Percentiles rank a stretch among this genome's conserved stretches.
phyloP scores from a whole-genome alignment of 2,797 vertebrate genomes.

The Gila robusta region DNA sequence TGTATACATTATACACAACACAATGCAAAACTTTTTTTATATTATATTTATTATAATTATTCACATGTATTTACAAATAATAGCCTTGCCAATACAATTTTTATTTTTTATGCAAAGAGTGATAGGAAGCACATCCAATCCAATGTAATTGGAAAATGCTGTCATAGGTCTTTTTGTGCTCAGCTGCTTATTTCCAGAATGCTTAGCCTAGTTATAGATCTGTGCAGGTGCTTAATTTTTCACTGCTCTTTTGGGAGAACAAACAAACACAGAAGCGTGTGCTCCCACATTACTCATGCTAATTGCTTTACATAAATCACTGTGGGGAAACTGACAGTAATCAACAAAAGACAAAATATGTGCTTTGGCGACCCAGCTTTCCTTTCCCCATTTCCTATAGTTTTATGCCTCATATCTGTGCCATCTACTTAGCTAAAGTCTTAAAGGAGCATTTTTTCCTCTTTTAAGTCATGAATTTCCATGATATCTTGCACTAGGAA shows the following conservation, averaged over 20 bases:
- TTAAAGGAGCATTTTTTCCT: conserved; percentile 30
- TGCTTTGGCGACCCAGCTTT: conserved; percentile 61
- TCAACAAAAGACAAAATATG: conserved; percentile 73
- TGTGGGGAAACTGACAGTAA: conserved; percentile 72
- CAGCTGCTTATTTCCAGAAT: conserved; percentile 61
- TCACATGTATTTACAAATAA: neutral
- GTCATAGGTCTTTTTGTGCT: conserved; percentile 56
- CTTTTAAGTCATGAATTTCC: conserved; percentile 60
- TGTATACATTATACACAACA: neutral
- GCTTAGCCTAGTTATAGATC: conserved; percentile 68
- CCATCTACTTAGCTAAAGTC: conserved; percentile 39
- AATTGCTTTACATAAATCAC: conserved; percentile 77
- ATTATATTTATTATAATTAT: neutral
- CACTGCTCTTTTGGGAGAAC: conserved; percentile 67
- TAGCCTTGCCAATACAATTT: neutral
- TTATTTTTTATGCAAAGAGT: conserved; percentile 27
- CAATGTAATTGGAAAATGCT: conserved; percentile 48
- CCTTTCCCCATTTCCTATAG: conserved; percentile 59
- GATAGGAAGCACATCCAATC: conserved; percentile 46
- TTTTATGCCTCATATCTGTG: conserved; percentile 52
- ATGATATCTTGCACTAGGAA: conserved; percentile 56
- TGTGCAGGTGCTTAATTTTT: conserved; percentile 70
- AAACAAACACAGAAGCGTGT: conserved; percentile 71
- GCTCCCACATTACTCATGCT: conserved; percentile 70
- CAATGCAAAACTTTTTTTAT: neutral